Conservation (phyloP, 2,888 invertebrate species). For the Ischnura elegans region DNA sequence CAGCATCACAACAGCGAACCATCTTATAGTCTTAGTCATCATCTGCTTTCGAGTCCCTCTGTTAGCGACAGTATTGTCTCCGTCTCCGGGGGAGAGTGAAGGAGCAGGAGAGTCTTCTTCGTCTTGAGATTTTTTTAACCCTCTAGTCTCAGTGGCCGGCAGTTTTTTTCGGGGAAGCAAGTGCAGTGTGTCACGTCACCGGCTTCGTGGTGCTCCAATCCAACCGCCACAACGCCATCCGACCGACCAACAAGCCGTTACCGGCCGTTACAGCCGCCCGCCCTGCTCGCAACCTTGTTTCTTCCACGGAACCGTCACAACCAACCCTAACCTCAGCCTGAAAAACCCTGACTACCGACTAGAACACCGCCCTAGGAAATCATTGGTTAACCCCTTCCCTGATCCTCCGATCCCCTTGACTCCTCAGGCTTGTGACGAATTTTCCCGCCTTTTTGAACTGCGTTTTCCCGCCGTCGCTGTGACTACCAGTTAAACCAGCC, state of each 20-base stretch:
- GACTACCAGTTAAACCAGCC: neutral
- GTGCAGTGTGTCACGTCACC: neutral
- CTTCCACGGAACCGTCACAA: neutral
- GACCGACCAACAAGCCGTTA: neutral
- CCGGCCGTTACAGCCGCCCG: neutral
- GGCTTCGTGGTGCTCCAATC: slow-evolving; percentile 26
- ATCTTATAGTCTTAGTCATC: too few relatives aligned
- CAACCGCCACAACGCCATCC: neutral
- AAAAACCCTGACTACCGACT: neutral
- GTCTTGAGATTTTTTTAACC: neutral
- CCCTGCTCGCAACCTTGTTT: neutral
- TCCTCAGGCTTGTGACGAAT: neutral
- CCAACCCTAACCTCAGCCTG: neutral
- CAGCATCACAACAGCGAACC: neutral
- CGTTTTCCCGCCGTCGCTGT: slow-evolving; percentile 10
- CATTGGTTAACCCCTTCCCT: neutral
- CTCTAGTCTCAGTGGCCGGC: neutral
- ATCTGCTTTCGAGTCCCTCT: too few relatives aligned
- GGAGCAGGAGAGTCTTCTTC: neutral
- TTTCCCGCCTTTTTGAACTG: neutral
- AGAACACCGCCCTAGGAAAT: neutral
- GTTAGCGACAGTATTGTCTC: too few relatives aligned
- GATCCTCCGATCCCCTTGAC: neutral
- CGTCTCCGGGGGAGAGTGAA: too few relatives aligned
- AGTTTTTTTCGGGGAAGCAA: neutral